Percentiles rank a stretch among this genome's conserved stretches.
Conservation (phyloP, 2,888 invertebrate species). For the Fabriciana adippe region DNA sequence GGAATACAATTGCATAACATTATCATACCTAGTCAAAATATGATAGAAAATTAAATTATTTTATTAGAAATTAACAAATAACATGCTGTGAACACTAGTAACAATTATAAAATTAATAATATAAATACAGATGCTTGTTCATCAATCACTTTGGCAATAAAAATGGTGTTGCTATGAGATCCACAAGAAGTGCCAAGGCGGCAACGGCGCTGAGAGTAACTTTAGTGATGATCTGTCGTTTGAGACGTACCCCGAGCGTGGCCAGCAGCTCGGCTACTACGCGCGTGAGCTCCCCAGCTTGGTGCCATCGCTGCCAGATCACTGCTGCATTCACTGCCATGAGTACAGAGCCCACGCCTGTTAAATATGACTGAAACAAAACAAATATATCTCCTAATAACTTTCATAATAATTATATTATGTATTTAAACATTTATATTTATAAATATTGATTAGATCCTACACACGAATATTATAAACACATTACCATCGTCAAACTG, state of each 20-base stretch:
- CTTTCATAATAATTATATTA: no score
- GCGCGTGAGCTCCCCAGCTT: conserved; percentile 52
- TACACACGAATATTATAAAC: neutral
- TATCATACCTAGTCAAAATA: no score
- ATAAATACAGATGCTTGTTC: neutral
- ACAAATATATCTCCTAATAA: neutral
- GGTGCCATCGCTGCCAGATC: conserved; percentile 56
- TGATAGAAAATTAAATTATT: no score
- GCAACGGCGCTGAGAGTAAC: conserved; percentile 49
- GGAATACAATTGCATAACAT: no score
- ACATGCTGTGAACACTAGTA: no score
- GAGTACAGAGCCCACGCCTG: conserved; percentile 51
- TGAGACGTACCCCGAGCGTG: conserved; percentile 54
- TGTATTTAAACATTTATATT: no score
- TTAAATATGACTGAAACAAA: conserved; percentile 52
- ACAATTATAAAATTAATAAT: neutral
- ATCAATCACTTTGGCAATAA: conserved; percentile 4
- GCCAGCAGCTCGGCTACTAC: conserved; percentile 59
- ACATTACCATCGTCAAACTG: neutral
- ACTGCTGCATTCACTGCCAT: conserved; percentile 55
- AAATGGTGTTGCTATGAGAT: conserved; percentile 31
- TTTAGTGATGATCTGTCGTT: conserved; percentile 55
- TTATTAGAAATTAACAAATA: no score
- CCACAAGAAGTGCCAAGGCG: conserved; percentile 46
- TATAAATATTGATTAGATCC: no score